A percentile compares a stretch with the other conserved stretches of the same genome.
These are phyloP conservation scores for Amphiprion ocellaris DNA, from an alignment of 2,113 vertebrate genomes.

Conservation along the genomic window DNA sequence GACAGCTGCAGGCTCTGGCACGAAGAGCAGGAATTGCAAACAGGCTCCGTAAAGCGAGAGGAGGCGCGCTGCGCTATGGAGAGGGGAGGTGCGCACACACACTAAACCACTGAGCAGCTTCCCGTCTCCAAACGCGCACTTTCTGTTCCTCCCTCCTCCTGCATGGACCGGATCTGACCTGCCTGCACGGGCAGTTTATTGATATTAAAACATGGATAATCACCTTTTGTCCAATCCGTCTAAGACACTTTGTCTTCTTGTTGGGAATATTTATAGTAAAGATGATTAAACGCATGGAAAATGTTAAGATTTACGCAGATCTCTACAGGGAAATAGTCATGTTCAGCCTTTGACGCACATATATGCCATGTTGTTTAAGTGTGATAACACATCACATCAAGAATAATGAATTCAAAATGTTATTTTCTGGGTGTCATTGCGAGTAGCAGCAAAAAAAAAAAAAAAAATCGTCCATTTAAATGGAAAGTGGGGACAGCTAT, in stretches of 20 bases:
- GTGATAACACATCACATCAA: no score
- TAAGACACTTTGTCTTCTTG: no score
- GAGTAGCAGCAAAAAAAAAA: no score
- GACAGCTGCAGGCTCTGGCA: conserved; percentile 82
- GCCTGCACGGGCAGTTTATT: not conserved
- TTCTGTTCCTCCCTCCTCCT: conserved; percentile 39
- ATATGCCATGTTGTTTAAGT: no score
- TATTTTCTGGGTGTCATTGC: no score
- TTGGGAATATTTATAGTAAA: no score
- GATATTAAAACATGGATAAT: not conserved
- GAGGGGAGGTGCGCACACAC: conserved; percentile 65
- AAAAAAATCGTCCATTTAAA: conserved; percentile 22
- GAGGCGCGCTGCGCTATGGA: conserved; percentile 27
- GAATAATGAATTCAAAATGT: no score
- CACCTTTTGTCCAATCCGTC: not conserved
- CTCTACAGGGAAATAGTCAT: no score
- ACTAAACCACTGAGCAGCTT: conserved; percentile 31
- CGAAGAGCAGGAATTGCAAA: conserved; percentile 61
- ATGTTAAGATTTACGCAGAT: not conserved
- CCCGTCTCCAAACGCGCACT: conserved; percentile 46
- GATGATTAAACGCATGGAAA: no score
- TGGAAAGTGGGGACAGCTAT: not conserved
- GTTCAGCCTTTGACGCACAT: no score
- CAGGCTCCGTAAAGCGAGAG: conserved; percentile 51
- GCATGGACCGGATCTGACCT: not conserved